phyloP scores from a whole-genome alignment of 1,140 invertebrate genomes.

The Drosophila bocqueti region DNA sequence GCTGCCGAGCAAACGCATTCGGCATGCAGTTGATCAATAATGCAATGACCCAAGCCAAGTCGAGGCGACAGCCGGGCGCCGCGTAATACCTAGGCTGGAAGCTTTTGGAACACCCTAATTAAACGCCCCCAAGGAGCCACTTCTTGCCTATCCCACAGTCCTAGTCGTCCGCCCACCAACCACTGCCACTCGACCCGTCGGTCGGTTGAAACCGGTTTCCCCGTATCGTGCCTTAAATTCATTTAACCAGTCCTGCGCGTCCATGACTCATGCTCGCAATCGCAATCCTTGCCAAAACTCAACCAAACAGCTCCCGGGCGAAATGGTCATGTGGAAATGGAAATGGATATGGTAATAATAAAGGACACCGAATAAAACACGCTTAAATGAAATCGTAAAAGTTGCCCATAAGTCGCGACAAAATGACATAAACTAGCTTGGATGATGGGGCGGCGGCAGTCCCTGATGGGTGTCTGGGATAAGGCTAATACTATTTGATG shows the following conservation, averaged over 20 bases:
- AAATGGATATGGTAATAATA: slow-evolving; percentile 17
- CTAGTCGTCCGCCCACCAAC: slow-evolving; percentile 2
- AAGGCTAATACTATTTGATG: not conserved
- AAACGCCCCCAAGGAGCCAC: slow-evolving; percentile 53
- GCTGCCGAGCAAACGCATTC: slow-evolving; percentile 38
- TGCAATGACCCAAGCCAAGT: slow-evolving; percentile 61
- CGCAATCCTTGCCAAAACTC: slow-evolving; percentile 48
- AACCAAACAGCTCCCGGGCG: slow-evolving; percentile 23
- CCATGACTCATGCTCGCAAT: slow-evolving; percentile 38
- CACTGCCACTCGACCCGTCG: not conserved
- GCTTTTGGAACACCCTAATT: slow-evolving; percentile 53
- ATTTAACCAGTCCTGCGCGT: slow-evolving; percentile 59
- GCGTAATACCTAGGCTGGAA: slow-evolving; percentile 58
- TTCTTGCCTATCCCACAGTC: not conserved
- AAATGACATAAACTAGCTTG: slow-evolving; percentile 67
- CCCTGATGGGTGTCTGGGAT: slow-evolving; percentile 4
- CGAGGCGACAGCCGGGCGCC: slow-evolving; percentile 53
- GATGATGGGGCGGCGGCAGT: slow-evolving; percentile 34
- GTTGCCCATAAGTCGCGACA: slow-evolving; percentile 76
- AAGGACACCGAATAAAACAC: slow-evolving; percentile 38
- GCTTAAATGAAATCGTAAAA: slow-evolving; percentile 74
- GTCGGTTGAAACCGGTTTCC: slow-evolving; percentile 54
- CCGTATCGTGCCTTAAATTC: slow-evolving; percentile 69
- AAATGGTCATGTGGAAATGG: slow-evolving; percentile 17
- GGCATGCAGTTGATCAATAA: slow-evolving; percentile 75